Base-by-base conservation (phyloP, 1,140 invertebrate genomes). In the Homalodisca vitripennis region DNA sequence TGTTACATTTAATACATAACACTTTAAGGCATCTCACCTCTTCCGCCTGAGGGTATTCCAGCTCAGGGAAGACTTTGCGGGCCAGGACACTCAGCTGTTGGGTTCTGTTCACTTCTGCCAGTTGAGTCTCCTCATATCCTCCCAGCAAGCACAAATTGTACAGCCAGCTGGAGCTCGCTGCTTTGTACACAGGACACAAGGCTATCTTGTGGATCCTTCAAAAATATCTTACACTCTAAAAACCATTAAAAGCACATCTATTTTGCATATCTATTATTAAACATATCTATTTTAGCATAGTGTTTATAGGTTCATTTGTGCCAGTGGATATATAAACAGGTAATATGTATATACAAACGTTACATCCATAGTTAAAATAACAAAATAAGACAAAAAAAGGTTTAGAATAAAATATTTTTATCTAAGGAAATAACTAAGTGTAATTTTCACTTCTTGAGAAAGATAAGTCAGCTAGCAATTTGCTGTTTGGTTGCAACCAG, bases 151-250 rank as follows among this genome's bases (percentile, higher is more conserved):
- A 74, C 60, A 86, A 82, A 72, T 82, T 79, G 75, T 82, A 81
- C 71, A 86, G 80, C 83, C 83, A 85, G 0, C 78, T 79, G 14
- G 84, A 80, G 69, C 82, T 84, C 14, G 80, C 84, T 17, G 82
- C 81, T 78, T 86, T 86, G 70, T 83, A 86, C 51, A 86, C 77
- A 13, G 85, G 84, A 71, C 84, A 86, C 82, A 82, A 86, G 0
- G 81, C 80, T 53, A 86, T 67, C 30, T 77, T 74, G 66, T 83
- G 76, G 47, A 74, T 73, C 72, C 83, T 84, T 70, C 3, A 64
- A 34, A 31, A 32, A 48, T 22, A 6, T 32, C 2, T 1, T 2
- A 60, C 24, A 66, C 14, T 46, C 46, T 3, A 63, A 32, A 66
- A 41, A 29, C 63, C 47, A 57, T 26, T 67, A 32, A 22, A 69